phyloP scores from a whole-genome alignment of 2,797 vertebrate species.

The Gallirallus australis region DNA sequence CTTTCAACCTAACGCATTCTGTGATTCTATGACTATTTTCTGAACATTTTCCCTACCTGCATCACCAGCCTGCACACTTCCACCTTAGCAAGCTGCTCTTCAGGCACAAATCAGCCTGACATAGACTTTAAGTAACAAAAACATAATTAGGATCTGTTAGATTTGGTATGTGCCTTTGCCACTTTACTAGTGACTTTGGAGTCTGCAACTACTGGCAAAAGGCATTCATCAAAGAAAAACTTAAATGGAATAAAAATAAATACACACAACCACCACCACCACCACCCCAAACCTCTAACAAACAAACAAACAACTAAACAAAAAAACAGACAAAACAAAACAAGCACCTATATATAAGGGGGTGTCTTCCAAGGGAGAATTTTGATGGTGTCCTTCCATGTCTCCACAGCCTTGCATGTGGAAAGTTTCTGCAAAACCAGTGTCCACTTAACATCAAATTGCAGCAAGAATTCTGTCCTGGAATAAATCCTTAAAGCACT shows the following conservation, averaged over 20 bases:
- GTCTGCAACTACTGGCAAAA: background rate
- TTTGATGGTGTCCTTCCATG: background rate
- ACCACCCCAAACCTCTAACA: too few relatives aligned
- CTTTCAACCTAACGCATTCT: too few relatives aligned
- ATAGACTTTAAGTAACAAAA: background rate
- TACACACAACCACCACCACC: background rate
- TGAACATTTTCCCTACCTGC: background rate
- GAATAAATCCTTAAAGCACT: background rate
- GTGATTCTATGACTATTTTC: background rate
- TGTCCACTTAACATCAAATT: background rate
- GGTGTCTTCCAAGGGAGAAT: background rate
- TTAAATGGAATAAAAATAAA: background rate
- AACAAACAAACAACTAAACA: background rate
- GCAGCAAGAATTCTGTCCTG: background rate
- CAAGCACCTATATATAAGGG: background rate
- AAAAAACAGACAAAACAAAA: background rate
- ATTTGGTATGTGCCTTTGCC: background rate
- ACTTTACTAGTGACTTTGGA: background rate
- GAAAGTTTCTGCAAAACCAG: background rate
- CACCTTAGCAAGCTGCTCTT: constrained; percentile 8
- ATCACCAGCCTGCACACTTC: background rate
- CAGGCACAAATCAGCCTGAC: constrained; percentile 7
- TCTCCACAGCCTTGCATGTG: background rate
- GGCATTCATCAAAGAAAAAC: background rate
- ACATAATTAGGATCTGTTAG: background rate